These are phyloP conservation scores for Crossaster papposus DNA, from an alignment of 53 echinoderm and acorn worm species.

Conservation along the genomic window DNA sequence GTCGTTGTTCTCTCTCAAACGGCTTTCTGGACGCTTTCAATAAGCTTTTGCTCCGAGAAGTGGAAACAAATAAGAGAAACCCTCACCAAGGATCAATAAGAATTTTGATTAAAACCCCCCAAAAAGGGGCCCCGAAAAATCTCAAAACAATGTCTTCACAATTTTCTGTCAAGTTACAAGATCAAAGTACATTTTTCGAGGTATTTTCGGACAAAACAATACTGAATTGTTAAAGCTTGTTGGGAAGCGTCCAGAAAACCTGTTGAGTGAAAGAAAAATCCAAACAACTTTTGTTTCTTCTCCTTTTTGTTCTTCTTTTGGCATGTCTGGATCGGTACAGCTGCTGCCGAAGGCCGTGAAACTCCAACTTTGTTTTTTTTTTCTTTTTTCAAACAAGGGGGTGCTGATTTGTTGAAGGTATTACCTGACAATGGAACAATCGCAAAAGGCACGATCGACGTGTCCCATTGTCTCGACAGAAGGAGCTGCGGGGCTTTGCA, in stretches of 20 bases:
- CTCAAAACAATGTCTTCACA: too few species aligned
- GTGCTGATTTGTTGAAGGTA: conserved; percentile 4
- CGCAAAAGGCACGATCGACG: conserved; percentile 21
- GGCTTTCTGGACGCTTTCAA: conserved; percentile 30
- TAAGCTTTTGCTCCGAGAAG: background rate
- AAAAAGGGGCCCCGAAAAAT: too few species aligned
- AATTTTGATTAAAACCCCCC: too few species aligned
- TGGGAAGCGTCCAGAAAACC: conserved; percentile 29
- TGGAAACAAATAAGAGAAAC: background rate
- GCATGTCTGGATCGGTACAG: conserved; percentile 5
- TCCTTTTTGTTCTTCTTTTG: background rate
- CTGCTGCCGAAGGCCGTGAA: conserved; percentile 8
- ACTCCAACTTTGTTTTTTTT: too few species aligned
- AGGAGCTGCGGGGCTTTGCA: background rate
- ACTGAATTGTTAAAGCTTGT: background rate
- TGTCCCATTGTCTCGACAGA: conserved; percentile 44
- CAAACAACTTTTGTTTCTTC: background rate
- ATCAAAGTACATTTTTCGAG: too few species aligned
- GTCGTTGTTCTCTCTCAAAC: background rate
- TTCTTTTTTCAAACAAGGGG: conserved; percentile 3
- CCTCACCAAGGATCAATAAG: background rate
- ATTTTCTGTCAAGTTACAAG: too few species aligned
- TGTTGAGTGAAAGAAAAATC: background rate
- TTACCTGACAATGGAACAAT: conserved; percentile 55
- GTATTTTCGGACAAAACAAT: background rate